Evolutionary conservation across 2,888 invertebrate species (phyloP).

Genomic region (Andrena camellia): DNA sequence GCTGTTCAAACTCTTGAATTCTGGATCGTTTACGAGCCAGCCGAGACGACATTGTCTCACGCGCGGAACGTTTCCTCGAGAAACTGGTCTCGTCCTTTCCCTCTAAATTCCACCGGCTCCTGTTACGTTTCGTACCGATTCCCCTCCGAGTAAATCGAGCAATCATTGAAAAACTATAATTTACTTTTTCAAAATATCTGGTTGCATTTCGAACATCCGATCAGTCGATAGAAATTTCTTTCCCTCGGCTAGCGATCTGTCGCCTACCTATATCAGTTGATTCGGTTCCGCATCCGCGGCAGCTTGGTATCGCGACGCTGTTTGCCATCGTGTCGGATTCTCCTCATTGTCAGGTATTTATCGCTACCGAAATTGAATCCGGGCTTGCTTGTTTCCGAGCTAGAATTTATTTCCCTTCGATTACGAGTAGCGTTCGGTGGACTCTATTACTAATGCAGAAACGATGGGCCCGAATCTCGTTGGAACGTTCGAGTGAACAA

Average conservation of each 20-base stretch:
- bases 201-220: no score
- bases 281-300: no score
- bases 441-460: not conserved
- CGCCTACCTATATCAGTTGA: no score
- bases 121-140: not conserved
- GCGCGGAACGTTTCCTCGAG: constrained; percentile 5
- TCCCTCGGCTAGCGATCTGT: no score
- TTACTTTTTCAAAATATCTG: no score
- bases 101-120: not conserved
- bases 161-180: no score
- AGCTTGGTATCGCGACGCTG: no score
- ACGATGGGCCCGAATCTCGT: not conserved
- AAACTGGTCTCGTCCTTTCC: not conserved
- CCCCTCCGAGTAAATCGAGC: not conserved
- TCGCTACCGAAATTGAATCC: constrained; percentile 1
- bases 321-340: no score
- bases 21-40: constrained; percentile 2
- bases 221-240: no score
- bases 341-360: no score
- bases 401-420: constrained; percentile 1
- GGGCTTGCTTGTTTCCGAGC: not conserved
- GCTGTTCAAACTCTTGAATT: not conserved
- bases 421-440: not conserved
- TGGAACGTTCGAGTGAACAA: not conserved
- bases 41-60: not conserved